Evolutionary conservation across 1,140 invertebrate genomes (phyloP), one percentile per base, ranked within the genome.

Genomic region (Ceratina calcarata): DNA sequence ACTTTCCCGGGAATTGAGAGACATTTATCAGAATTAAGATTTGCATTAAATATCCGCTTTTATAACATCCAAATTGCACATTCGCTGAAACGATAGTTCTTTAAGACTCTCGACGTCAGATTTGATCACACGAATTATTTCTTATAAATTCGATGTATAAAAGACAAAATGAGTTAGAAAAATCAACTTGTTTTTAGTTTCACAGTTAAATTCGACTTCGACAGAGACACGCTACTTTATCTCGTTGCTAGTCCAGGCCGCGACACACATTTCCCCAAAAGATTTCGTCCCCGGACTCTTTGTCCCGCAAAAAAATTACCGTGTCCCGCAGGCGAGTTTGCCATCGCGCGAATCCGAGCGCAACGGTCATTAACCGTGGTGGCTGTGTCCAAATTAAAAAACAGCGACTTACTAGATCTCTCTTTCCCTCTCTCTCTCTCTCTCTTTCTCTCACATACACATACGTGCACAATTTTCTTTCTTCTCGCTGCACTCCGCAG

Each of bases 321-420:
- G 24, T 24, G 66, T 53, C 67, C 75, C 58, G 58, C 27, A 24
- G 64, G 60, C 58, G 71, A 49, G 62, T 72, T 57, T 10, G 51
- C 20, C 60, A 45, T 45, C 16, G 55, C 24, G 45, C 27, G 24
- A 55, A 61, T 64, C 67, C 76, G 22, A 55, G 68, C 58, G 60
- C 68, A 64, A 72, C 76, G 49, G 32, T 32, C 69, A 78, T 78
- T 78, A 78, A 78, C 68, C 61, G 51, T 57, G 45, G 18, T 45
- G 67, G 16, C 68, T 32, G 68, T 72, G 76, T 78, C 69, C 76
- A 78, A 78, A 78, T 78, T 78, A 78, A 78, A 78, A 78, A 72
- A 78, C 49, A 69, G 49, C 60, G 51, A 72, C 68, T 72, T 78
- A 78, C 69, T 20, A 18, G 18, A 22, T 24, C 45, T 24, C 16